Evolutionary conservation across 2,113 vertebrate genomes (phyloP).

Genomic region (Enhydra lutris): DNA sequence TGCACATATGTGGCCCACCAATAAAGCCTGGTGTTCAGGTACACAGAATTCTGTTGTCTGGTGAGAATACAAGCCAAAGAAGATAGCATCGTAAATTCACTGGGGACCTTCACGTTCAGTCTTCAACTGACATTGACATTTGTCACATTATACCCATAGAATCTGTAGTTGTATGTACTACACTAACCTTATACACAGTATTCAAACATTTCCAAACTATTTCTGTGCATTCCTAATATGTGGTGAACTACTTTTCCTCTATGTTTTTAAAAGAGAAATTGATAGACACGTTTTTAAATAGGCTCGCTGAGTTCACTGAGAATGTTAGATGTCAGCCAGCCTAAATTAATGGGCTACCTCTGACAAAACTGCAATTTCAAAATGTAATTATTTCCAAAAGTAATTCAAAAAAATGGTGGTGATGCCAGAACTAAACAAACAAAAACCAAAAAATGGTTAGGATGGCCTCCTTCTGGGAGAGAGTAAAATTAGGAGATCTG

Average conservation of each 20-base stretch:
- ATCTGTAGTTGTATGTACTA: not conserved
- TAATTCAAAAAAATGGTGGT: not conserved
- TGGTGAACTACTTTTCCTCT: not conserved
- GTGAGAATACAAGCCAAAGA: not conserved
- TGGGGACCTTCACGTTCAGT: not conserved
- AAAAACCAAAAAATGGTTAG: not conserved
- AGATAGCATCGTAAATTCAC: not conserved
- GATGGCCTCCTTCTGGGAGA: not conserved
- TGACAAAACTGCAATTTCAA: not conserved
- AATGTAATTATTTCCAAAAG: not conserved
- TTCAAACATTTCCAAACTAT: not conserved
- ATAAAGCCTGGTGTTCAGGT: not conserved
- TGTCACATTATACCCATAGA: not conserved
- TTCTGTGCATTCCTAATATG: not conserved
- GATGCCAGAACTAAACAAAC: not conserved
- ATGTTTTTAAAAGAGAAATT: not conserved
- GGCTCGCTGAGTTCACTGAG: not conserved
- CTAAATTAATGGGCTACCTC: not conserved
- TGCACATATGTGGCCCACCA: conserved; percentile 24
- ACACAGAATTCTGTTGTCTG: not conserved
- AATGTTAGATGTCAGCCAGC: not conserved
- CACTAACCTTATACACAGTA: not conserved
- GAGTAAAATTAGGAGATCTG: not conserved
- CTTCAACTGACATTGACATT: not conserved
- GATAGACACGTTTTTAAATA: not conserved